Evolutionary conservation across 2,797 vertebrate genomes (phyloP).

Genomic region (Gambusia yucatana): DNA sequence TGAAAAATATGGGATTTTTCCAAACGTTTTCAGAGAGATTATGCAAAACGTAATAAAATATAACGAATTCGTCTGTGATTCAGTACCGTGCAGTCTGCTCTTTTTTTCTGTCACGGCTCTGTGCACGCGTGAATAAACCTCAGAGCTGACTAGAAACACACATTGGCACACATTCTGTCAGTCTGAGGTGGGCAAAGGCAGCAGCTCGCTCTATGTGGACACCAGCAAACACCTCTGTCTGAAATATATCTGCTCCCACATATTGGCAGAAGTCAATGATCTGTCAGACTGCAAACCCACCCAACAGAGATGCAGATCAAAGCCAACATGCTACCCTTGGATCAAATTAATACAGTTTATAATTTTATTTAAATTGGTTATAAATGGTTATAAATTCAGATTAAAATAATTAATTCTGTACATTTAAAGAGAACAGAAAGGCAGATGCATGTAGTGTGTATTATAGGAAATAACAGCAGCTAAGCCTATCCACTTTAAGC

Average conservation of each 20-base stretch:
- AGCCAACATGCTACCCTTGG: slow-evolving; percentile 27
- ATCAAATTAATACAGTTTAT: not conserved
- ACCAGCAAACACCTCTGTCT: slow-evolving; percentile 47
- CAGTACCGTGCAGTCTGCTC: slow-evolving; percentile 11
- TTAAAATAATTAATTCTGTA: not conserved
- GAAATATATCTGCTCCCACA: slow-evolving; percentile 65
- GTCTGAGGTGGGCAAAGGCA: slow-evolving; percentile 19
- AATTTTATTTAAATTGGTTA: not conserved
- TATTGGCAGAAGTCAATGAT: slow-evolving; percentile 48
- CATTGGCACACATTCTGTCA: slow-evolving; percentile 24
- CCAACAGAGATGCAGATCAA: slow-evolving; percentile 47
- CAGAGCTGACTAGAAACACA: slow-evolving; percentile 28
- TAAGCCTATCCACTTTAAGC: not conserved
- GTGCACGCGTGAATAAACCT: slow-evolving; percentile 33
- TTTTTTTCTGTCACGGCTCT: slow-evolving; percentile 6
- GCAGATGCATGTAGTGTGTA: not conserved
- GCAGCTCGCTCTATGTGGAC: not conserved
- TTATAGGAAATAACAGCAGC: not conserved
- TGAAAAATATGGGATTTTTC: not conserved
- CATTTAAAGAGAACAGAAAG: not conserved
- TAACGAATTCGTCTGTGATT: not conserved
- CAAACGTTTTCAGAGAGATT: not conserved
- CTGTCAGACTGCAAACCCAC: slow-evolving; percentile 26
- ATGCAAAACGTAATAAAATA: not conserved
- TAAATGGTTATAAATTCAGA: not conserved